Evolutionary conservation across 2,113 vertebrate genomes (phyloP).

Genomic region (Anoura caudifer): DNA sequence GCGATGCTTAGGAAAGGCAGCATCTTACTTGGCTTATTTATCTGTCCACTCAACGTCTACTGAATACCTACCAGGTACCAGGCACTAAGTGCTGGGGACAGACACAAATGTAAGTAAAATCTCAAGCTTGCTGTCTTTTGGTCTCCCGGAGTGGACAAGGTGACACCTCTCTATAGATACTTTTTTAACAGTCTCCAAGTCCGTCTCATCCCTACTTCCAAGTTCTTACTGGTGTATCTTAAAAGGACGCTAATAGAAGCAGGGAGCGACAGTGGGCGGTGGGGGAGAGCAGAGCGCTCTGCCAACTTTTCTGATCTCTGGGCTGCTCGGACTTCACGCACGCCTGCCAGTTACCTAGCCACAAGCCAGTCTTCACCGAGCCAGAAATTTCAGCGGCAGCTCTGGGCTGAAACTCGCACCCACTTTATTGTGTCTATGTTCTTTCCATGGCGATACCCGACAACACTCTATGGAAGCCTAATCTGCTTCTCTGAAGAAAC

Average conservation of each 20-base stretch:
- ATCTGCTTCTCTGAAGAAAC: constrained; percentile 17
- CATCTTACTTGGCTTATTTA: not conserved
- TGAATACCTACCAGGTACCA: not conserved
- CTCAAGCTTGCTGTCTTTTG: not conserved
- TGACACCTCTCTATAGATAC: not conserved
- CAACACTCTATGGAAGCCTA: not conserved
- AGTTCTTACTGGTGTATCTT: not conserved
- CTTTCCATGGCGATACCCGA: constrained; percentile 9
- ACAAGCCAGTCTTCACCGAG: constrained; percentile 43
- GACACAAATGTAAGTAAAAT: constrained; percentile 1
- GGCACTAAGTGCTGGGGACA: not conserved
- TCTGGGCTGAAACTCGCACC: constrained; percentile 21
- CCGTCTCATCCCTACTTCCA: not conserved
- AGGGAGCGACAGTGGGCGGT: not conserved
- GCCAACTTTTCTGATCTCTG: constrained; percentile 17
- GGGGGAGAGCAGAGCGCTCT: not conserved
- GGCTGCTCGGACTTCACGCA: constrained; percentile 36
- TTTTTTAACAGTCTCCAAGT: not conserved
- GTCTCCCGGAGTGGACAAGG: not conserved
- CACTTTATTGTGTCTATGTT: not conserved
- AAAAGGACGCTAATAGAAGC: not conserved
- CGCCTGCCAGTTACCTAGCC: constrained; percentile 45
- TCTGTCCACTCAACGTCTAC: not conserved
- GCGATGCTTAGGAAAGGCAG: not conserved
- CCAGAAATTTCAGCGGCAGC: constrained; percentile 40